Percentiles rank a stretch among this genome's conserved stretches.
phyloP scores from a whole-genome alignment of 2,113 vertebrate species.

The Mastomys natalensis region DNA sequence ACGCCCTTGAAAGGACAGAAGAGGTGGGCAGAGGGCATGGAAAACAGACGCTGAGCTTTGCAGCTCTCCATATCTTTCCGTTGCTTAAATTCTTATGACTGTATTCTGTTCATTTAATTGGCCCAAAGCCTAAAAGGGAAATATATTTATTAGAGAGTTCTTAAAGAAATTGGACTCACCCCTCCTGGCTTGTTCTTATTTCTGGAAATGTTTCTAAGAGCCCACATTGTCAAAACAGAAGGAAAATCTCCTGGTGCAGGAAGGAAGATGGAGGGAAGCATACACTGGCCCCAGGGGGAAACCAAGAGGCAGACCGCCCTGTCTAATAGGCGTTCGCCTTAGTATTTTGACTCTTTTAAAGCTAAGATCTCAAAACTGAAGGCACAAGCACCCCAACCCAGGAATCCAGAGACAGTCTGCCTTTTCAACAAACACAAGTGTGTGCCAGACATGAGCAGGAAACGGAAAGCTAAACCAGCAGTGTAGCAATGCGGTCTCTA shows the following conservation, averaged over 20 bases:
- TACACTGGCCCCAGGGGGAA: background rate
- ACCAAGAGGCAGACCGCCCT: background rate
- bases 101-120: background rate
- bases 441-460: conserved; percentile 8
- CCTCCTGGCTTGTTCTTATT: background rate
- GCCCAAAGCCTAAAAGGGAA: background rate
- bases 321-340: background rate
- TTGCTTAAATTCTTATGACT: background rate
- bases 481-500: background rate
- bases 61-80: background rate
- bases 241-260: background rate
- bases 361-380: conserved; percentile 12
- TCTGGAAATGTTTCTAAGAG: background rate
- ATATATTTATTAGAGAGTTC: conserved; percentile 47
- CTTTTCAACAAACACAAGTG: background rate
- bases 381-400: background rate
- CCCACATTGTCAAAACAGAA: background rate
- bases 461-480: background rate
- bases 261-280: background rate
- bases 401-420: background rate
- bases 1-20: background rate
- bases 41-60: background rate
- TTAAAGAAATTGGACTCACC: background rate
- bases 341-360: background rate
- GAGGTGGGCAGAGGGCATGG: background rate